A percentile compares a stretch with the other conserved stretches of the same genome.
These are phyloP conservation scores for Scomber colias DNA, from an alignment of 2,113 vertebrate genomes.

Conservation along the genomic window DNA sequence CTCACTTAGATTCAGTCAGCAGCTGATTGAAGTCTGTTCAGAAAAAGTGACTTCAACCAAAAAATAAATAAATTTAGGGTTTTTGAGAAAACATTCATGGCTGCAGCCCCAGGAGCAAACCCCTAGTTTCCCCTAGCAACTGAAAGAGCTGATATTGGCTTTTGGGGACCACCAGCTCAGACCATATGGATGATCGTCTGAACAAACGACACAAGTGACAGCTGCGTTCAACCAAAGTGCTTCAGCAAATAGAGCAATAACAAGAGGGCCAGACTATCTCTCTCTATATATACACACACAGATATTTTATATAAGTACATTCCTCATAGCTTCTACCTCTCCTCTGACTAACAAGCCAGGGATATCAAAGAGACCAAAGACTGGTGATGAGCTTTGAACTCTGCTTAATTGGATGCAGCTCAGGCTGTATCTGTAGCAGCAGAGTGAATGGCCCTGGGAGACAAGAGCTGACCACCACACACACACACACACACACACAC, in stretches of 20 bases:
- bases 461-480: conserved; percentile 46
- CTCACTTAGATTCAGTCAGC: too few relatives aligned
- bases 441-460: conserved; percentile 52
- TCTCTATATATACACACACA: too few relatives aligned
- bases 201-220: conserved; percentile 3
- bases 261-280: conserved; percentile 3
- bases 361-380: conserved; percentile 72
- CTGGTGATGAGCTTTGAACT: conserved; percentile 69
- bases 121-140: too few relatives aligned
- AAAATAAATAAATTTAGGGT: too few relatives aligned
- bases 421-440: conserved; percentile 48
- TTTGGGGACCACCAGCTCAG: background rate
- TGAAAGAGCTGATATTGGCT: background rate
- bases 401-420: conserved; percentile 70
- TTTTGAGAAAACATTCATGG: too few relatives aligned
- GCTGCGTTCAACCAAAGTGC: conserved; percentile 2
- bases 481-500: conserved; percentile 4
- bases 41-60: too few relatives aligned
- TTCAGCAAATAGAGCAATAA: conserved; percentile 27
- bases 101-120: too few relatives aligned
- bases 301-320: conserved; percentile 3
- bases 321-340: conserved; percentile 35
- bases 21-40: too few relatives aligned
- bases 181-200: background rate
- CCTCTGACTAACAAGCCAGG: conserved; percentile 64